These are phyloP conservation scores for Thunnus albacares DNA, from an alignment of 2,797 vertebrate genomes.

Conservation along the genomic window DNA sequence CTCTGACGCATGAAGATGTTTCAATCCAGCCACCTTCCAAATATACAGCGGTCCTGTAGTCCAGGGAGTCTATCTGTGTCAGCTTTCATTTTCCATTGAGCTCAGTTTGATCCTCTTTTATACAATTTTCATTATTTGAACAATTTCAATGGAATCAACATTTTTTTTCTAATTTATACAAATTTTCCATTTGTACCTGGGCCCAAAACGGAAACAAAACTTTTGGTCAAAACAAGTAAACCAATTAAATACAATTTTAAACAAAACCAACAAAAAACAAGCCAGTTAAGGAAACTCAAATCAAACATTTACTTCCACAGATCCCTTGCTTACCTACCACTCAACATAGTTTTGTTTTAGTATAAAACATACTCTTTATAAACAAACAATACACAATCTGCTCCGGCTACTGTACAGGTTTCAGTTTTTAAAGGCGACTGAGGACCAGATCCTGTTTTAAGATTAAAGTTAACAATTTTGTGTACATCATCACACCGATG, in stretches of 20 bases:
- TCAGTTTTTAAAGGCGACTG: constrained; percentile 78
- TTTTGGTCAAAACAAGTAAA: constrained; percentile 76
- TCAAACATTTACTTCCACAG: constrained; percentile 85
- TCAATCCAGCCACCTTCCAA: constrained; percentile 59
- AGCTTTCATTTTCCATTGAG: constrained; percentile 53
- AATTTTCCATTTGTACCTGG: constrained; percentile 67
- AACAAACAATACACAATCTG: constrained; percentile 92
- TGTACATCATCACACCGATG: constrained; percentile 51
- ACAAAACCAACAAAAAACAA: constrained; percentile 68
- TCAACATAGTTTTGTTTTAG: constrained; percentile 87
- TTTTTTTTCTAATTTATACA: constrained; percentile 78
- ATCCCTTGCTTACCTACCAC: constrained; percentile 85
- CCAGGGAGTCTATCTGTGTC: constrained; percentile 55
- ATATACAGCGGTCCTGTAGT: constrained; percentile 71
- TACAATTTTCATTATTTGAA: constrained; percentile 63
- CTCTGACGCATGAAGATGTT: constrained; percentile 30
- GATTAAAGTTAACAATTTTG: constrained; percentile 47
- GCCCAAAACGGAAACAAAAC: constrained; percentile 59
- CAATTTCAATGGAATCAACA: constrained; percentile 66
- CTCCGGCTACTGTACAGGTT: constrained; percentile 87
- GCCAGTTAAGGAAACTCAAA: constrained; percentile 75
- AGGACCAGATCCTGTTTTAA: constrained; percentile 61
- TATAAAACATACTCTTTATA: constrained; percentile 92
- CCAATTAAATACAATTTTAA: constrained; percentile 78
- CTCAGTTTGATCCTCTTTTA: constrained; percentile 65